phyloP scores from a whole-genome alignment of 2,797 vertebrate genomes.

The Spinus olivaceus region DNA sequence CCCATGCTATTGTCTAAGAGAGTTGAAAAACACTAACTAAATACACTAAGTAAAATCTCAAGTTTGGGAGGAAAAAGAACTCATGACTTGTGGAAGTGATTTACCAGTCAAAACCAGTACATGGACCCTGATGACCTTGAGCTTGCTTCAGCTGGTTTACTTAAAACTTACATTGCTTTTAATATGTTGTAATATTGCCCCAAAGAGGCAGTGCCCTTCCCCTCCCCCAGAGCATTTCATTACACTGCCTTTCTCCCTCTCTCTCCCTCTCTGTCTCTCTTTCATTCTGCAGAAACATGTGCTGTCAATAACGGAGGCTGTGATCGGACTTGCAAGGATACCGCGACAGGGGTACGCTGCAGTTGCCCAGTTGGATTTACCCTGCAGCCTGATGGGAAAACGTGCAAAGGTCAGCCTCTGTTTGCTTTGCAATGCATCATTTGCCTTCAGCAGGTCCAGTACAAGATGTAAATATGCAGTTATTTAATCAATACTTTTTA shows the following conservation, averaged over 20 bases:
- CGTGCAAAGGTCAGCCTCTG: conserved; percentile 93
- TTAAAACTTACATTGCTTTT: conserved; percentile 22
- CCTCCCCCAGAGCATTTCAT: conserved; percentile 54
- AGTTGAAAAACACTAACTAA: neutral
- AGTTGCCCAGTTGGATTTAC: conserved; percentile 97
- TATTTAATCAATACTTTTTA: conserved; percentile 26
- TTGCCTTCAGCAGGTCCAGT: conserved; percentile 31
- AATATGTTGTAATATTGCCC: neutral
- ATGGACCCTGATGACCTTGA: neutral
- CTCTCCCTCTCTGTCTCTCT: conserved; percentile 42
- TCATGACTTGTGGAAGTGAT: neutral
- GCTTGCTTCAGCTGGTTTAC: conserved; percentile 20
- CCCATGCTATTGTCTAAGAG: neutral
- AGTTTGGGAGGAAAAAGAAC: neutral
- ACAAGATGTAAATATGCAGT: conserved; percentile 40
- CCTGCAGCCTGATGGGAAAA: conserved; percentile 95
- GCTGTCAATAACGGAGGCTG: conserved; percentile 97
- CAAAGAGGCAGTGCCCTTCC: neutral
- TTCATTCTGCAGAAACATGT: conserved; percentile 88
- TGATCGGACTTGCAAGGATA: conserved; percentile 96
- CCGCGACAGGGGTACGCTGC: conserved; percentile 94
- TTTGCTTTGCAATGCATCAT: conserved; percentile 69
- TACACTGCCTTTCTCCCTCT: conserved; percentile 45
- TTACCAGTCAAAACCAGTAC: neutral
- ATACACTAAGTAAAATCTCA: neutral